Base-by-base conservation (phyloP, 2,797 vertebrate genomes). In the Sebastes vulpes region DNA sequence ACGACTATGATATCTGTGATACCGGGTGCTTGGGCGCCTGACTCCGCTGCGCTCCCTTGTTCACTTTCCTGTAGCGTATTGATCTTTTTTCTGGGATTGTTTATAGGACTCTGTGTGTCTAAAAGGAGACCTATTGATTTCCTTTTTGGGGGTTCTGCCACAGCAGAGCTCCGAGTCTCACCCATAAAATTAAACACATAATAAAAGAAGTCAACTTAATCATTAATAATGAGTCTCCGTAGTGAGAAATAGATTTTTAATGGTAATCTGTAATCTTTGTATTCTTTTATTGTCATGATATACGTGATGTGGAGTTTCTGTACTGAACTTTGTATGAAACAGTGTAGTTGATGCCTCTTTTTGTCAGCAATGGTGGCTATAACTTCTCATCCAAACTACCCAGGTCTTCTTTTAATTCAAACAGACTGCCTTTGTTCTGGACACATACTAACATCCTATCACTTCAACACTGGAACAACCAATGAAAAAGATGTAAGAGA, bases 111-210 rank as follows among this genome's bases (percentile, higher is more conserved):
- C 65, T 75, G 76, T 82, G 87, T 76, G 82, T 91, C 82, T 94
- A 89, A 92, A 93, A 93, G 86, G 72, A 92, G 89, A 90, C 85
- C 85, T 90, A 94, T 95, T 77, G 92, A 92, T 93, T 91, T 88
- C 81, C 71, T 65, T 87, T 92, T 92, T 76, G 77, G 77, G 77
- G 81, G 75, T 75, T 88, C 35, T 85, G 85, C 84, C 90, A 89
- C 80, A 65, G 71, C 82, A 50, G 6, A 61, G 72, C 80, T 81
- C 75, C 50, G 65, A 79, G 79, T 79, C 78, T 72, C 46, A 63
- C 48, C 72, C 52, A 56, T 79, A 78, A 83, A 82, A 91, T 81
- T 52, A 87, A 84, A 79, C 54, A 63, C 73, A 32, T 4, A 28
- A 88, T 91, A 79, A 84, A 90, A 85, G 54, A 59, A 79, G 81